A percentile compares a stretch with the other conserved stretches of the same genome.
These are phyloP conservation scores for Physocephala rufipes DNA, from an alignment of 2,888 invertebrate genomes.

Conservation along the genomic window DNA sequence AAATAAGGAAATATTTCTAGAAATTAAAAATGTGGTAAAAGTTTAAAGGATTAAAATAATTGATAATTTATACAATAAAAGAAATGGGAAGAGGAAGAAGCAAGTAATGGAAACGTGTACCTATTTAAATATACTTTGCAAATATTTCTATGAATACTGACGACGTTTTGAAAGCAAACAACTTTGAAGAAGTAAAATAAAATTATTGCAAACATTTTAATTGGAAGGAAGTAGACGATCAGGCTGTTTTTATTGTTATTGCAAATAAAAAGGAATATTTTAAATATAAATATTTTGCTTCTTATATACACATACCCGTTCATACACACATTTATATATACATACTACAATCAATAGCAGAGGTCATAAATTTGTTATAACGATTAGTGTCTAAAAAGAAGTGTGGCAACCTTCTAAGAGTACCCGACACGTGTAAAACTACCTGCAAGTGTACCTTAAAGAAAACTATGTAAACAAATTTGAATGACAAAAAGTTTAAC, in stretches of 20 bases:
- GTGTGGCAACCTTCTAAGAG: not conserved
- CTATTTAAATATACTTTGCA: conserved; percentile 34
- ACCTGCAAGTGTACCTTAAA: conserved; percentile 26
- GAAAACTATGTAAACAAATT: not conserved
- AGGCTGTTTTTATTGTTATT: conserved; percentile 21
- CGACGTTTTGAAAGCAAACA: conserved; percentile 19
- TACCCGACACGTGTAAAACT: conserved; percentile 20
- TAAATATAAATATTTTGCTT: conserved; percentile 30
- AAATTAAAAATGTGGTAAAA: conserved; percentile 20
- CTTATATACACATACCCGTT: no score
- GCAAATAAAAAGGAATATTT: not conserved
- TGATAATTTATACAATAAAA: conserved; percentile 12
- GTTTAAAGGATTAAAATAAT: not conserved
- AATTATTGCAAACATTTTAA: not conserved
- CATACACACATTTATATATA: no score
- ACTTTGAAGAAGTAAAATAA: no score
- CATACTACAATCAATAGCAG: not conserved
- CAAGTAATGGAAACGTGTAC: conserved; percentile 36
- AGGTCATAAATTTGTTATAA: not conserved
- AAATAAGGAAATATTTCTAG: no score
- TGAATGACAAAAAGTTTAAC: no score
- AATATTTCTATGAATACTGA: not conserved
- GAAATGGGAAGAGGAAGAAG: conserved; percentile 28
- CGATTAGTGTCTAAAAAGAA: not conserved
- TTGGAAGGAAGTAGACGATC: not conserved